Evolutionary conservation across 1,140 invertebrate species (phyloP).

Genomic region (Zophobas atratus): DNA sequence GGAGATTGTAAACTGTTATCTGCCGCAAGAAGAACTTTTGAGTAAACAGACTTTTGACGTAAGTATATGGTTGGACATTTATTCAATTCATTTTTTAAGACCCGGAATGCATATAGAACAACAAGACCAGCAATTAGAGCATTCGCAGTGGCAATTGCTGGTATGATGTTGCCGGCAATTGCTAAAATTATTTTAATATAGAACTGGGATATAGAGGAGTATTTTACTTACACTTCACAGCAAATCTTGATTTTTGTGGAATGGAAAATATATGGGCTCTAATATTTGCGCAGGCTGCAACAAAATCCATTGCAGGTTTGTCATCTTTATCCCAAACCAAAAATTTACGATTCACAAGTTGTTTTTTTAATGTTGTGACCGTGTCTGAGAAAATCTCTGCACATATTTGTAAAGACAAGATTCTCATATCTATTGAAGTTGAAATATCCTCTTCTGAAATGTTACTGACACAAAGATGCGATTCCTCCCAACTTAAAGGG

Average conservation of each 20-base stretch:
- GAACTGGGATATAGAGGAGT: too few relatives aligned
- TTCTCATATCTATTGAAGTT: slow-evolving; percentile 63
- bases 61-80: slow-evolving; percentile 85
- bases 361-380: slow-evolving; percentile 78
- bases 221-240: slow-evolving; percentile 90
- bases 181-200: slow-evolving; percentile 73
- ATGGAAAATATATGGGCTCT: slow-evolving; percentile 95
- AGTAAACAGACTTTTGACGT: slow-evolving; percentile 72
- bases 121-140: slow-evolving; percentile 96
- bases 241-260: slow-evolving; percentile 88
- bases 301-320: slow-evolving; percentile 95
- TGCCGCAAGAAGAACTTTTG: slow-evolving; percentile 74
- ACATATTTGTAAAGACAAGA: slow-evolving; percentile 73
- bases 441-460: slow-evolving; percentile 49
- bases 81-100: slow-evolving; percentile 81
- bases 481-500: slow-evolving; percentile 82
- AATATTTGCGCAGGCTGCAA: slow-evolving; percentile 95
- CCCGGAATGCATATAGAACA: slow-evolving; percentile 89
- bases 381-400: slow-evolving; percentile 83
- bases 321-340: slow-evolving; percentile 99
- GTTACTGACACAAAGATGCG: slow-evolving; percentile 3
- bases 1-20: slow-evolving; percentile 79
- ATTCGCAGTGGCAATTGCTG: slow-evolving; percentile 99
- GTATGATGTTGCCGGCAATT: slow-evolving; percentile 99
- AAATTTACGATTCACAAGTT: slow-evolving; percentile 77